Conservation (phyloP, 2,888 invertebrate species). For the Heliconius hortense region DNA sequence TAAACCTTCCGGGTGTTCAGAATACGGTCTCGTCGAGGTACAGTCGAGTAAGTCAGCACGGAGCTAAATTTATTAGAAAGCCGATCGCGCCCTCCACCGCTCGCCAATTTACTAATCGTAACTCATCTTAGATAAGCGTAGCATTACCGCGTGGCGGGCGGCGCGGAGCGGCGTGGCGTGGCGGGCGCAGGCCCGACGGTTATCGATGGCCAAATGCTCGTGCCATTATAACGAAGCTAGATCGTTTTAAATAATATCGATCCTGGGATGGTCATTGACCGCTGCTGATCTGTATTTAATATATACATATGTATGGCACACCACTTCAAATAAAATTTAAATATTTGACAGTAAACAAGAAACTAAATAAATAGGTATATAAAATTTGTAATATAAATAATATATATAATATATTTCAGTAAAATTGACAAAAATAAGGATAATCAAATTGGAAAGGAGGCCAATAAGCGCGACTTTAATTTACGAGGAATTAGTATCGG, state of each 20-base stretch:
- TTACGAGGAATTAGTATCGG: slow-evolving; percentile 20
- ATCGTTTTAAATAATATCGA: slow-evolving; percentile 32
- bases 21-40: slow-evolving; percentile 28
- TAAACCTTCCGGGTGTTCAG: slow-evolving; percentile 22
- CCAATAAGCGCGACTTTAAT: slow-evolving; percentile 19
- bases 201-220: slow-evolving; percentile 32
- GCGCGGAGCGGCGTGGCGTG: slow-evolving; percentile 29
- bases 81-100: slow-evolving; percentile 64
- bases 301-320: neutral
- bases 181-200: slow-evolving; percentile 28
- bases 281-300: neutral
- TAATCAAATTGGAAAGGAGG: slow-evolving; percentile 11
- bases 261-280: slow-evolving; percentile 31
- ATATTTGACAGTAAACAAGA: neutral
- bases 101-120: slow-evolving; percentile 76
- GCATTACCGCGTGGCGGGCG: slow-evolving; percentile 45
- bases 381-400: neutral
- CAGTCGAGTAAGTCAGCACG: slow-evolving; percentile 51
- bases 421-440: neutral
- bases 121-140: slow-evolving; percentile 70
- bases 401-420: neutral
- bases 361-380: neutral
- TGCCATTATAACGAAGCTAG: slow-evolving; percentile 32
- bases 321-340: neutral
- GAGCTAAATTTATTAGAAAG: slow-evolving; percentile 69